A percentile compares a stretch with the other conserved stretches of the same genome.
These are phyloP conservation scores for Drosophila grimshawi DNA, from an alignment of 1,140 invertebrate species.

Conservation along the genomic window DNA sequence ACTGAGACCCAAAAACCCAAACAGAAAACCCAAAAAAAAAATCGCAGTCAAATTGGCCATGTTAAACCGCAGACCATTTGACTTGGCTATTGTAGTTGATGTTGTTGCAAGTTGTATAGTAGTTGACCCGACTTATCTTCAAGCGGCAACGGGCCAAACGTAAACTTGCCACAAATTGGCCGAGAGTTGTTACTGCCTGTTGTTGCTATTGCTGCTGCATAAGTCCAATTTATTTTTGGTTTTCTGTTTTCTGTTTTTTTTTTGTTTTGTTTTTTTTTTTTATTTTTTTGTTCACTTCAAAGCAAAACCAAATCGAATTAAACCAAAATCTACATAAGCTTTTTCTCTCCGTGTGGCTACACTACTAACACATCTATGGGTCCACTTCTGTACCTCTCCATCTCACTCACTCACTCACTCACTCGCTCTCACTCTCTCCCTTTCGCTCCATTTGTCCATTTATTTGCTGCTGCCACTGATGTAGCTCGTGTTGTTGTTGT, in stretches of 20 bases:
- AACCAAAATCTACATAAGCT: constrained; percentile 80
- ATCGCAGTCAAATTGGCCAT: constrained; percentile 81
- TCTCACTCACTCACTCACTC: neutral
- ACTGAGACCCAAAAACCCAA: constrained; percentile 37
- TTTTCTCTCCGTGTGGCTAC: constrained; percentile 63
- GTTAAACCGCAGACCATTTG: constrained; percentile 76
- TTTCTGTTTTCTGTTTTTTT: constrained; percentile 18
- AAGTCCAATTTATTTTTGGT: constrained; percentile 79
- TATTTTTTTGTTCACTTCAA: constrained; percentile 59
- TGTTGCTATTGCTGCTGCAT: constrained; percentile 59
- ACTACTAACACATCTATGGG: constrained; percentile 5
- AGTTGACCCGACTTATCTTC: constrained; percentile 61
- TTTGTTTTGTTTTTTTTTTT: constrained; percentile 3
- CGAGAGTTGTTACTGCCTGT: constrained; percentile 51
- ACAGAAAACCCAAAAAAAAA: constrained; percentile 27
- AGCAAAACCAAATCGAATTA: constrained; percentile 80
- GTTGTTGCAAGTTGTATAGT: constrained; percentile 77
- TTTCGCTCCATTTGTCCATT: constrained; percentile 67
- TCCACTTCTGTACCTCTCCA: neutral
- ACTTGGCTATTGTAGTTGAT: constrained; percentile 58
- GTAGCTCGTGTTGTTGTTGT: neutral
- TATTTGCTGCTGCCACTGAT: constrained; percentile 37
- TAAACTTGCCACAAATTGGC: constrained; percentile 81
- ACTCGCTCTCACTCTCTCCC: constrained; percentile 10
- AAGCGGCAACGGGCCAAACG: constrained; percentile 66